A percentile compares a stretch with the other conserved stretches of the same genome.
phyloP scores from a whole-genome alignment of 2,797 vertebrate species.

The Macrochelys suwanniensis region DNA sequence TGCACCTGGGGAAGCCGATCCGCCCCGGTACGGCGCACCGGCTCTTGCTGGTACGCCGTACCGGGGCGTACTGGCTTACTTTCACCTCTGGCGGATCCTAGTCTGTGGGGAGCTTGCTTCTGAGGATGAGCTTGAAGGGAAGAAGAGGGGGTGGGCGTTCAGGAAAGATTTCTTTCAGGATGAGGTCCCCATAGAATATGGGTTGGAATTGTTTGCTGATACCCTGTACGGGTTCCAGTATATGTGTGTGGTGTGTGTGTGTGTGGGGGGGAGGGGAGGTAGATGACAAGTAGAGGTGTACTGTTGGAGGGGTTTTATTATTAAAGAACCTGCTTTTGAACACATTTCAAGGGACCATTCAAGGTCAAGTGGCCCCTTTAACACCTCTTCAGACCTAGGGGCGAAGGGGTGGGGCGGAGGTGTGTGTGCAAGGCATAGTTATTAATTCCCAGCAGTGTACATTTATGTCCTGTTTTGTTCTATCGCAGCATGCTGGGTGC shows the following conservation, averaged over 20 bases:
- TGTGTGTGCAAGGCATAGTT: not conserved
- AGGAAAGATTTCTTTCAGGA: not conserved
- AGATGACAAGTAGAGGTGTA: not conserved
- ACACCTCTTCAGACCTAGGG: not conserved
- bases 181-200: not conserved
- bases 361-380: not conserved
- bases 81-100: not conserved
- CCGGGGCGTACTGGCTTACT: too few relatives aligned
- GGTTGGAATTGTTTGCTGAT: not conserved
- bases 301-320: not conserved
- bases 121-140: not conserved
- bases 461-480: constrained; percentile 27
- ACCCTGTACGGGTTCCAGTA: not conserved
- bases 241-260: too few relatives aligned
- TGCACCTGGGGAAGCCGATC: too few relatives aligned
- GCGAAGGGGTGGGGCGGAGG: too few relatives aligned
- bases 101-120: not conserved
- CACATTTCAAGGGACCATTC: not conserved
- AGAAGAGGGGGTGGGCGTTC: not conserved
- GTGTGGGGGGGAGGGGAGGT: fast-evolving
- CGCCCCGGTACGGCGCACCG: too few relatives aligned
- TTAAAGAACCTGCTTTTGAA: not conserved
- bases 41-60: too few relatives aligned
- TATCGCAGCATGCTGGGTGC: not conserved
- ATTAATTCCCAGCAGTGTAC: constrained; percentile 25